phyloP scores from a whole-genome alignment of 2,797 vertebrate genomes.

The Phalloptychus januarius region DNA sequence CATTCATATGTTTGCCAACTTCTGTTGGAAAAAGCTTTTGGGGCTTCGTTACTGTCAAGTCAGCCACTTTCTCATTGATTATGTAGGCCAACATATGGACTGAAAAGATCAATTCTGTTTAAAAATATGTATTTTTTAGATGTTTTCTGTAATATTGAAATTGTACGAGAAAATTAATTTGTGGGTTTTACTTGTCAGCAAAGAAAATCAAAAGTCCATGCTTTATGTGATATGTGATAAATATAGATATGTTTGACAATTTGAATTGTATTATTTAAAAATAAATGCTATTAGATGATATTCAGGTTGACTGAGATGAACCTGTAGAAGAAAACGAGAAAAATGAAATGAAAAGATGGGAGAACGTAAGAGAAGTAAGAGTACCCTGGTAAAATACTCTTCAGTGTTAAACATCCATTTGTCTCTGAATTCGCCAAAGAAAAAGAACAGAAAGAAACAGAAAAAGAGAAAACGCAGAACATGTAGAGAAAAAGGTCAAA shows the following conservation, averaged over 20 bases:
- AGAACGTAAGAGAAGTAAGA: conserved; percentile 36
- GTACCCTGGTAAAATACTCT: conserved; percentile 67
- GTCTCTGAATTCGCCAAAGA: conserved; percentile 51
- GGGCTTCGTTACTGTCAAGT: background rate
- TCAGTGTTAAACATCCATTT: conserved; percentile 64
- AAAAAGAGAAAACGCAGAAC: conserved; percentile 46
- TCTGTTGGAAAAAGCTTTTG: background rate
- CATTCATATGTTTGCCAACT: background rate
- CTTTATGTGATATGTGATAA: background rate
- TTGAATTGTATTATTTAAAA: background rate
- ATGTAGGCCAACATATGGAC: background rate
- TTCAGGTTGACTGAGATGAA: conserved; percentile 1
- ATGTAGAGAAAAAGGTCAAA: conserved; percentile 39
- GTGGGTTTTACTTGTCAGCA: background rate
- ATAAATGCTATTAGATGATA: background rate
- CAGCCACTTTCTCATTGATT: background rate
- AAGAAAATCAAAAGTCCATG: background rate
- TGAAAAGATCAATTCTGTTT: background rate
- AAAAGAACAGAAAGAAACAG: conserved; percentile 37
- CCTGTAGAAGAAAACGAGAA: background rate
- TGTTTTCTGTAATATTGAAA: background rate
- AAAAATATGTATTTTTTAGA: background rate
- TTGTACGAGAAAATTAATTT: background rate
- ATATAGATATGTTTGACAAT: background rate
- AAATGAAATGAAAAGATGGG: conserved; percentile 12